phyloP scores from a whole-genome alignment of 1,140 invertebrate species.

The Trigoniulus corallinus region DNA sequence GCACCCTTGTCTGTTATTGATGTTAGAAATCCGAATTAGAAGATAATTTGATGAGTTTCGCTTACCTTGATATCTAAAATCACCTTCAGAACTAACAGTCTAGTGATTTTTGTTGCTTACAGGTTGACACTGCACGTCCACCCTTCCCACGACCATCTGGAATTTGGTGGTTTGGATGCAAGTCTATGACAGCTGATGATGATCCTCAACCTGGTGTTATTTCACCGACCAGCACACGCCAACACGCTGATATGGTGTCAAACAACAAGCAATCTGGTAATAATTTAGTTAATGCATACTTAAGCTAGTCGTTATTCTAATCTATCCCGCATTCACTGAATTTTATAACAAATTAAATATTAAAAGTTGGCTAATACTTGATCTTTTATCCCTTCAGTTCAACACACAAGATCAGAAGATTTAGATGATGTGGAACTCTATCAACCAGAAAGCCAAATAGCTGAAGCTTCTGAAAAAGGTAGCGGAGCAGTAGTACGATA shows the following conservation, averaged over 20 bases:
- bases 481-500: too few relatives aligned
- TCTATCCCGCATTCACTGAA: background rate
- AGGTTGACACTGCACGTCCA: slow-evolving; percentile 67
- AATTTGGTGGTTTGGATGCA: slow-evolving; percentile 87
- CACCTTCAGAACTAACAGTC: too few relatives aligned
- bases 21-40: too few relatives aligned
- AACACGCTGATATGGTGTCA: background rate
- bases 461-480: background rate
- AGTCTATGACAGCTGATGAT: slow-evolving; percentile 35
- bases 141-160: slow-evolving; percentile 68
- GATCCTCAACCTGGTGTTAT: background rate
- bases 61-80: slow-evolving; percentile 2
- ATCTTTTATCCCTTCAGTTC: background rate
- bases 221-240: background rate
- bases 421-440: background rate
- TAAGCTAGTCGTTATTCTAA: background rate
- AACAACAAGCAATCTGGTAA: background rate
- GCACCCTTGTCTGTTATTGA: background rate
- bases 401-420: too few relatives aligned
- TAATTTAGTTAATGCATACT: background rate
- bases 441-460: background rate
- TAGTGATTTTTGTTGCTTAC: slow-evolving; percentile 14
- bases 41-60: too few relatives aligned
- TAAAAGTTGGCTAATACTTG: background rate
- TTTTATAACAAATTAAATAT: background rate